A percentile compares a stretch with the other conserved stretches of the same genome.
Evolutionary conservation across 2,113 vertebrate species (phyloP).

Genomic region (Callocephalon fimbriatum): DNA sequence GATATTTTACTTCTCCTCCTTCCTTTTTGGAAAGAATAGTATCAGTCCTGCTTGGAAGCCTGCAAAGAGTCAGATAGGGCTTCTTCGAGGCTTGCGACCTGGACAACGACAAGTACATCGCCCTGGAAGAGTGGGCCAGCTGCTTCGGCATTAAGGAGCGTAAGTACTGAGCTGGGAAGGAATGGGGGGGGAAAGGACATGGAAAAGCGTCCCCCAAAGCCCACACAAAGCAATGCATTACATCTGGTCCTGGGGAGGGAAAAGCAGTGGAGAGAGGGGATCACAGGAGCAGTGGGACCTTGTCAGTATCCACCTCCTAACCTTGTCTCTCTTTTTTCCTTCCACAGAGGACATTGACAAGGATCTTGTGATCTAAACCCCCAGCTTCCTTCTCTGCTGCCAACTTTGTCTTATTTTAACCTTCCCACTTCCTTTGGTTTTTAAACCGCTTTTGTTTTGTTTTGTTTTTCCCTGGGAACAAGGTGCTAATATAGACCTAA

Average conservation of each 20-base stretch:
- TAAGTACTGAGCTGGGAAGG: conserved; percentile 76
- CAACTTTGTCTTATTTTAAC: conserved; percentile 62
- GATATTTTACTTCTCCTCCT: too few relatives aligned
- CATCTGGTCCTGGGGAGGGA: not conserved
- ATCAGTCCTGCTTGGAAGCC: too few relatives aligned
- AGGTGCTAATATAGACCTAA: conserved; percentile 92
- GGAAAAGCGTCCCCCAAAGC: not conserved
- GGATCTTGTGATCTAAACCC: conserved; percentile 90
- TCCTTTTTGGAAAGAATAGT: too few relatives aligned
- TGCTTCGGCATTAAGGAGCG: conserved; percentile 98
- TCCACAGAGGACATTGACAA: conserved; percentile 96
- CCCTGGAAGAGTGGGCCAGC: conserved; percentile 94
- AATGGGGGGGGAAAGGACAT: not conserved
- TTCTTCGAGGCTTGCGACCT: conserved; percentile 95
- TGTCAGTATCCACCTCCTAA: not conserved
- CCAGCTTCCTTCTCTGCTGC: conserved; percentile 37
- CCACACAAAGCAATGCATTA: not conserved
- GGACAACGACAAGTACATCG: conserved; percentile 96
- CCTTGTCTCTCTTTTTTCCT: conserved; percentile 59
- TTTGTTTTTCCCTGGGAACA: conserved; percentile 76
- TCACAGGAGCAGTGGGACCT: not conserved
- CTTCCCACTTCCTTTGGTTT: conserved; percentile 67
- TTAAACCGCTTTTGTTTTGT: conserved; percentile 75
- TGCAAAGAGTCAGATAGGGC: too few relatives aligned
- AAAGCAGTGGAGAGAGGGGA: not conserved